Evolutionary conservation across 2,888 invertebrate species (phyloP).

Genomic region (Chrysolina haemoptera): DNA sequence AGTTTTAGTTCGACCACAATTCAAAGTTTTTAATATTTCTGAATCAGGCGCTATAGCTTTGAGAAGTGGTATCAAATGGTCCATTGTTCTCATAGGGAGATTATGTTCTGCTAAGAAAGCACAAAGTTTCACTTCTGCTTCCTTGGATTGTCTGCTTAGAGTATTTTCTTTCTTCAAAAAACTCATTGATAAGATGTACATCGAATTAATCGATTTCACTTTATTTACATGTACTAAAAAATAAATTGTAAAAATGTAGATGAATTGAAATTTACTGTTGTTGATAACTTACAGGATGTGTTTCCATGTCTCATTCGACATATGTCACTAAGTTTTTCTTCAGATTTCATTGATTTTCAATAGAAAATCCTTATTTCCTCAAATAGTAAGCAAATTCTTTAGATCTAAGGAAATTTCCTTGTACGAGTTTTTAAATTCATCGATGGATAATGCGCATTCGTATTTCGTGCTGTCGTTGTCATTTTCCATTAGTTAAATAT

Average conservation of each 20-base stretch:
- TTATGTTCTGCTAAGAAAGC: not conserved
- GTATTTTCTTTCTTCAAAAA: not conserved
- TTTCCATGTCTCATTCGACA: too few species aligned
- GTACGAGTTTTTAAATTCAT: too few species aligned
- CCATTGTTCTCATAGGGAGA: conserved; percentile 2
- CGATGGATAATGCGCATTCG: too few species aligned
- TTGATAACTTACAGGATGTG: not conserved
- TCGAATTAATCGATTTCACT: not conserved
- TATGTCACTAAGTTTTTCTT: too few species aligned
- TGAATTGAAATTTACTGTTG: not conserved
- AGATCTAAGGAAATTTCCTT: too few species aligned
- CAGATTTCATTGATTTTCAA: too few species aligned
- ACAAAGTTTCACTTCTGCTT: not conserved
- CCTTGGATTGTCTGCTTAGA: not conserved
- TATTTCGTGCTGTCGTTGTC: too few species aligned
- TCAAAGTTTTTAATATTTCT: conserved; percentile 5
- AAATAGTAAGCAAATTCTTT: too few species aligned
- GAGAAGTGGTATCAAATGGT: conserved; percentile 14
- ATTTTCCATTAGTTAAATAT: too few species aligned
- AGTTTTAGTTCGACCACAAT: conserved; percentile 4
- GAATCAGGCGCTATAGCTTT: conserved; percentile 4
- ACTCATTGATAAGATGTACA: not conserved
- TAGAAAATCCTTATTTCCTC: too few species aligned
- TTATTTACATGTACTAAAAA: not conserved
- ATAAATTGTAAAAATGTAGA: not conserved